phyloP scores from a whole-genome alignment of 2,797 vertebrate species.

The Scleropages formosus region DNA sequence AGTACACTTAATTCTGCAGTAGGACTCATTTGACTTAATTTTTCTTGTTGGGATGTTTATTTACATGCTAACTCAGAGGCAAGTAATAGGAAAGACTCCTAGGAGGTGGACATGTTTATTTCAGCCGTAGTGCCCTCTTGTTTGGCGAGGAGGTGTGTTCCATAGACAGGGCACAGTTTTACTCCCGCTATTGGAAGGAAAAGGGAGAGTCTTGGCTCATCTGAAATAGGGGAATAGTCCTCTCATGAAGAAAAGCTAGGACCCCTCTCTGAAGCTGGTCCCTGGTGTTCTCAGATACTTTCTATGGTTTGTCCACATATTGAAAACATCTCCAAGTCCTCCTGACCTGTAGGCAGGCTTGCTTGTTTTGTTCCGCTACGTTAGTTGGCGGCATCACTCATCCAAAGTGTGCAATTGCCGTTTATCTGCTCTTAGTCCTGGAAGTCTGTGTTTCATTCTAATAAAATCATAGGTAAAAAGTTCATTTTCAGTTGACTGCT shows the following conservation, averaged over 20 bases:
- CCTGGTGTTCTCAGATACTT: too few species aligned
- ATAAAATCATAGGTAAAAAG: background rate
- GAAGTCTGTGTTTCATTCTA: slow-evolving; percentile 6
- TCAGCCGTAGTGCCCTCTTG: too few species aligned
- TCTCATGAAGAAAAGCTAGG: background rate
- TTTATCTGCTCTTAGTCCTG: background rate
- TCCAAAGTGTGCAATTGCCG: background rate
- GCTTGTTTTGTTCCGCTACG: background rate
- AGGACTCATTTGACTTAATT: too few species aligned
- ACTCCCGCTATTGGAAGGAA: too few species aligned
- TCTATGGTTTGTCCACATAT: too few species aligned
- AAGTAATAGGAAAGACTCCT: background rate
- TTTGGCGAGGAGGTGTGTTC: too few species aligned
- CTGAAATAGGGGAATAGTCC: background rate
- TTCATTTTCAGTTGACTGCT: background rate
- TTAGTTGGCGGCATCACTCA: too few species aligned
- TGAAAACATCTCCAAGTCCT: background rate
- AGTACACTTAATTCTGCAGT: background rate
- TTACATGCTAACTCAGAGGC: background rate
- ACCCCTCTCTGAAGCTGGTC: background rate
- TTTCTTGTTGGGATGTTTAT: too few species aligned
- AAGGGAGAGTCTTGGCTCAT: too few species aligned
- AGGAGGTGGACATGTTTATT: background rate
- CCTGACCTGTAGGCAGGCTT: background rate
- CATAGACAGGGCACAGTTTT: too few species aligned